Percentiles rank a stretch among this genome's conserved stretches.
Conservation (phyloP, 30 jellyfish, hydroid and myxozoan species). For the Turritopsis dohrnii region DNA sequence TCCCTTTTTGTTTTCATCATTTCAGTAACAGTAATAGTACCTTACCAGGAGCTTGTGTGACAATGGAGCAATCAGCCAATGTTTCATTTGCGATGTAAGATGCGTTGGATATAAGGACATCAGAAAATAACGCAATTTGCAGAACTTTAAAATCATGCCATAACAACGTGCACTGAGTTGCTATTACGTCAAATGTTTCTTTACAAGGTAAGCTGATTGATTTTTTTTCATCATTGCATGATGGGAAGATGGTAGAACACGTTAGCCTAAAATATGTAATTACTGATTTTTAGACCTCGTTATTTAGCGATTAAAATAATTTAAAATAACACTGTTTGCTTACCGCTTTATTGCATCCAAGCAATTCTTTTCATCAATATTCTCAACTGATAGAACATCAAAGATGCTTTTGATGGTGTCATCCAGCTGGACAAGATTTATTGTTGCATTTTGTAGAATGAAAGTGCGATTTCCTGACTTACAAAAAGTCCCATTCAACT, state of each 20-base stretch:
- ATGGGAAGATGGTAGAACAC: constrained; percentile 7
- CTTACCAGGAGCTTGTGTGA: not conserved
- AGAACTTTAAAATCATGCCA: constrained; percentile 7
- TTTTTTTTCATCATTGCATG: not conserved
- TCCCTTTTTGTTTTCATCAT: too few relatives aligned
- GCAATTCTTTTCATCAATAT: not conserved
- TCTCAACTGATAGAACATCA: not conserved
- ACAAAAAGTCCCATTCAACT: not conserved
- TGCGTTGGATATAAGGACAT: not conserved
- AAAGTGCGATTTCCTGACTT: not conserved
- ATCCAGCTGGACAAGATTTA: not conserved
- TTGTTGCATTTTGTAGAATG: not conserved
- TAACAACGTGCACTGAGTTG: not conserved
- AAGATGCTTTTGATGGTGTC: not conserved
- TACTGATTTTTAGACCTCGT: not conserved
- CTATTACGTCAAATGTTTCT: not conserved
- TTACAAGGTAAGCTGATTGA: constrained; percentile 11
- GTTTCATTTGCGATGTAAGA: not conserved
- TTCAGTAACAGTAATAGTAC: too few relatives aligned
- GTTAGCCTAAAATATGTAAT: not conserved
- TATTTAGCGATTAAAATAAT: not conserved
- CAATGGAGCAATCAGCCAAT: not conserved
- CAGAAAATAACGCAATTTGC: not conserved
- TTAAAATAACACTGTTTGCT: not conserved
- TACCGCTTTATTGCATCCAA: constrained; percentile 2